These are phyloP conservation scores for Sceloporus undulatus DNA, from an alignment of 2,113 vertebrate genomes.

Conservation along the genomic window DNA sequence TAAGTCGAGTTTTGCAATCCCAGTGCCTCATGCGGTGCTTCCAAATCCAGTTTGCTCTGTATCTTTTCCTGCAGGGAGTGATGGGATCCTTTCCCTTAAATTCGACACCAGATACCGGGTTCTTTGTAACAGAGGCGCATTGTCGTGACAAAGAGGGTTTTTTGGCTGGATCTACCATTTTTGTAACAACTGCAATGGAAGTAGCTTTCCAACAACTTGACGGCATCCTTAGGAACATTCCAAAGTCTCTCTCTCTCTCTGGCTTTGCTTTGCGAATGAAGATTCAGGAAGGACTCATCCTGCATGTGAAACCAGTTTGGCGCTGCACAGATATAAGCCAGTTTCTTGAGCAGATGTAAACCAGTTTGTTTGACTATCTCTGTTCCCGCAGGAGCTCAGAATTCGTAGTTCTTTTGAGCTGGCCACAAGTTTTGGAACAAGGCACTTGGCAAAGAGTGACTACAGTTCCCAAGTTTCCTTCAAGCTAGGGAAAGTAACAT, in stretches of 20 bases:
- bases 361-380: background rate
- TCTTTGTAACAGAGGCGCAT: background rate
- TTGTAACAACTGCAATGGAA: background rate
- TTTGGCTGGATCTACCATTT: background rate
- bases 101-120: slow-evolving; percentile 8
- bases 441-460: background rate
- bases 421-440: background rate
- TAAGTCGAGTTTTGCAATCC: slow-evolving; percentile 22
- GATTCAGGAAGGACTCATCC: background rate
- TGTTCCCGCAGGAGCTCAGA: background rate
- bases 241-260: background rate
- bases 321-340: background rate
- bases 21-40: slow-evolving; percentile 18
- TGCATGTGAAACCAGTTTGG: background rate
- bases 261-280: too few species aligned
- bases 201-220: slow-evolving; percentile 2
- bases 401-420: background rate
- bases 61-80: slow-evolving; percentile 1
- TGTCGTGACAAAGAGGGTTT: background rate
- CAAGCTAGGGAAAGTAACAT: background rate
- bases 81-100: slow-evolving; percentile 12
- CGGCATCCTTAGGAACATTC: background rate
- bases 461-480: background rate
- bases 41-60: background rate
- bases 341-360: background rate